Conservation (phyloP, 2,888 invertebrate genomes). For the Chaetogeoica ovagalla region DNA sequence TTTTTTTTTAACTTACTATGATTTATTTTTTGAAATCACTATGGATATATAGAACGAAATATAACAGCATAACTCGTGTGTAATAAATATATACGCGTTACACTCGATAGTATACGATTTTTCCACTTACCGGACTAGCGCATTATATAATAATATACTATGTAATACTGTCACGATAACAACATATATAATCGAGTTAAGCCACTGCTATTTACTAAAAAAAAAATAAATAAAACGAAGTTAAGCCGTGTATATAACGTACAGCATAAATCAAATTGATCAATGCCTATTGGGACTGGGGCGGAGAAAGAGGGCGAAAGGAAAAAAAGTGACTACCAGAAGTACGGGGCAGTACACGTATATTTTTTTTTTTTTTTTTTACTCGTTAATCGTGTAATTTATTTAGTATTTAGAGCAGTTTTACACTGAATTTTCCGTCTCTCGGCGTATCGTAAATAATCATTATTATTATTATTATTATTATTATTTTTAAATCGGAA, state of each 20-base stretch:
- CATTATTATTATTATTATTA: no score
- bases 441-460: background rate
- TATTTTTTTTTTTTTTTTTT: background rate
- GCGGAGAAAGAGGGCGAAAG: no score
- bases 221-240: background rate
- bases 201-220: conserved; percentile 1
- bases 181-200: background rate
- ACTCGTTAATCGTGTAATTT: background rate
- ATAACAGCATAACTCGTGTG: no score
- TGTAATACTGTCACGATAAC: background rate
- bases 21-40: no score
- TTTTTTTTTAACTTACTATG: no score
- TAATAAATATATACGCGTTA: no score
- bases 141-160: no score
- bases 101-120: no score
- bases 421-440: background rate
- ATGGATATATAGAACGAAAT: no score
- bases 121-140: no score
- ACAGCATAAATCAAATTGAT: conserved; percentile 34
- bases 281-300: background rate
- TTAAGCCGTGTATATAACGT: background rate
- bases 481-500: background rate
- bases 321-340: conserved; percentile 13
- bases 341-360: no score
- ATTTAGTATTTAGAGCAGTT: background rate